phyloP scores from a whole-genome alignment of 2,888 invertebrate genomes.

The Platypus cylindrus region DNA sequence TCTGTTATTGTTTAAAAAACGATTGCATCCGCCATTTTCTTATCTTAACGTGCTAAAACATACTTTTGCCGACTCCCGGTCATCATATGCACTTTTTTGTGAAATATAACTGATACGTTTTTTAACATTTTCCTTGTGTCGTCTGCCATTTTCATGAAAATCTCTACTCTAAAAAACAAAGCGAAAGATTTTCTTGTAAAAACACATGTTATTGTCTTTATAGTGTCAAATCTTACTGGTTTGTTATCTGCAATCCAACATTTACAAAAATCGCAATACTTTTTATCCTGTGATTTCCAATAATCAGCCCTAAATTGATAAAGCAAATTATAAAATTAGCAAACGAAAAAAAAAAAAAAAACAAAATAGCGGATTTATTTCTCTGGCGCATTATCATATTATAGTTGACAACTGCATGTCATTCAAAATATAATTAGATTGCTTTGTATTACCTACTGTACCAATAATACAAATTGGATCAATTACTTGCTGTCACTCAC shows the following conservation, averaged over 20 bases:
- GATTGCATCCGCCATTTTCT: no score
- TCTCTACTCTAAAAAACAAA: constrained; percentile 63
- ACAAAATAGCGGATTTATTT: no score
- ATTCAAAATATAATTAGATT: no score
- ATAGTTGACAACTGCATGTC: no score
- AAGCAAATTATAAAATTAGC: constrained; percentile 19
- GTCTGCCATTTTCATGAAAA: constrained; percentile 87
- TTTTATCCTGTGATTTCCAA: constrained; percentile 92
- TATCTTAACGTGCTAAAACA: no score
- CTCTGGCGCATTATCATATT: no score
- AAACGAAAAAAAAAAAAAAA: constrained; percentile 2
- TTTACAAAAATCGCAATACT: constrained; percentile 95
- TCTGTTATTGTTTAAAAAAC: no score
- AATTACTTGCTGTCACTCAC: no score
- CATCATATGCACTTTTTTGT: constrained; percentile 69
- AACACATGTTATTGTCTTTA: constrained; percentile 1
- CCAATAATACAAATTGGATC: no score
- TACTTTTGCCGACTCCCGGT: constrained; percentile 59
- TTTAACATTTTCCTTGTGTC: constrained; percentile 84
- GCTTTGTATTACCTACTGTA: no score
- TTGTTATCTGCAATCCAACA: constrained; percentile 98
- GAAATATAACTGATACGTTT: constrained; percentile 74
- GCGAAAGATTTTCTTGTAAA: constrained; percentile 1
- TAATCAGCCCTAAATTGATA: constrained; percentile 71
- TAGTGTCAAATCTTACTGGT: constrained; percentile 47